Evolutionary conservation across 2,888 invertebrate genomes (phyloP), one percentile per base, ranked within the genome.

Genomic region (Orchestes rusci): DNA sequence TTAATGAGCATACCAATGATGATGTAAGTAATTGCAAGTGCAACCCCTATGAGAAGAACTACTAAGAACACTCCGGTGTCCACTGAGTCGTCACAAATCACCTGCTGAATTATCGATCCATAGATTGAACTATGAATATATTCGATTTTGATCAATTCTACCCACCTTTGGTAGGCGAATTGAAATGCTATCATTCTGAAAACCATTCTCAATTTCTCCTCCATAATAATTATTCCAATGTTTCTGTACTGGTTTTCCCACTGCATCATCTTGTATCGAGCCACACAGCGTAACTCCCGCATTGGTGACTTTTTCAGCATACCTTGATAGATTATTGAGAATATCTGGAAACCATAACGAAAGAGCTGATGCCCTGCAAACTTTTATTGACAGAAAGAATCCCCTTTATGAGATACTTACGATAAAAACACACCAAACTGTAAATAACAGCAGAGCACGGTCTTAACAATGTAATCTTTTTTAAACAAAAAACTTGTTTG

Each of bases 311-410:
- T 56, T 45, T 36, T 53, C 47, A 16, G 56, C 56, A 40, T 58
- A 65, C 16, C 55, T 52, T 16, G 60, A 56, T 54, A 78, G 62
- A 1, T 72, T 71, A 59, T 77, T 77, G 13, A 77, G 58, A 43
- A 78, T 76, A 15, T 74, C 70, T 0, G 78, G 78, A 51, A 75
- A 74, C 77, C 77, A 78, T 39, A 77, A 71, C 57, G 73, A 72
- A 56, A 76, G 71, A 0, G 76, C 74, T 31, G 75, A 73, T 0
- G 73, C 72, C 7, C 76, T 76, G 41, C 40, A 59, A 58, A 5
- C 10, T 12, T 31, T 10, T 2, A 29, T 33, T 12, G 10, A 23
- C 23, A 7, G 27, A 5, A 13, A 23, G 23, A 37, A 2, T 28
- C 28, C 5, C 15, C 2, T 16, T 15, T 15, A 23, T 16, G 18